Evolutionary conservation across 2,888 invertebrate genomes (phyloP).

Genomic region (Morpho deidamia): DNA sequence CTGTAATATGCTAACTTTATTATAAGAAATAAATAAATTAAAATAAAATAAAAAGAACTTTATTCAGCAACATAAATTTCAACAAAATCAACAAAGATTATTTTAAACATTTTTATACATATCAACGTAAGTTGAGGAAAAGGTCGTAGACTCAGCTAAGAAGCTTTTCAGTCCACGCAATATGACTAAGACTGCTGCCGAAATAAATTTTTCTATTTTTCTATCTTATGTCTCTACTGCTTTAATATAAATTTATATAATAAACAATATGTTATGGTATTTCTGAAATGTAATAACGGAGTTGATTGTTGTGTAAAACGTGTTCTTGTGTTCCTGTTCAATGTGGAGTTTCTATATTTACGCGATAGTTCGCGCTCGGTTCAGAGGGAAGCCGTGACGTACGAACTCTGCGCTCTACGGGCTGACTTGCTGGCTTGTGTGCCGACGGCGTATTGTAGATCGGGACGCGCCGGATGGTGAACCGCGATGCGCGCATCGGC

Average conservation of each 20-base stretch:
- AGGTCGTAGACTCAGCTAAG: no score
- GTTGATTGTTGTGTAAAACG: constrained; percentile 31
- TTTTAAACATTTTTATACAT: no score
- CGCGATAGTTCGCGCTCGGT: constrained; percentile 60
- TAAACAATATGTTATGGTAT: neutral
- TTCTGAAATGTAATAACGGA: constrained; percentile 30
- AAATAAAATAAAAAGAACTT: no score
- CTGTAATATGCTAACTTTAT: neutral
- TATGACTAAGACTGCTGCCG: no score
- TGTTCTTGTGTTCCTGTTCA: constrained; percentile 65
- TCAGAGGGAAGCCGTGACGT: constrained; percentile 67
- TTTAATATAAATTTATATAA: no score
- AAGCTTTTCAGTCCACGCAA: no score
- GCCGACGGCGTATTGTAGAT: constrained; percentile 41
- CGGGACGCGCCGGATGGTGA: constrained; percentile 40
- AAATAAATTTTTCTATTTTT: no score
- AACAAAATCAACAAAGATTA: no score
- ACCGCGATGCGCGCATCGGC: constrained; percentile 29
- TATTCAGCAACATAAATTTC: no score
- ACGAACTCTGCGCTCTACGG: constrained; percentile 28
- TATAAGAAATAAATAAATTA: no score
- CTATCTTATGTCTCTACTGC: no score
- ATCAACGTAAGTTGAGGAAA: no score
- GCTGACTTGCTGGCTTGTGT: constrained; percentile 23
- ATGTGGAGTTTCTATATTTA: constrained; percentile 71